Percentiles rank a stretch among this genome's conserved stretches.
phyloP scores from a whole-genome alignment of 2,888 invertebrate species.

The Drosophila mettleri region DNA sequence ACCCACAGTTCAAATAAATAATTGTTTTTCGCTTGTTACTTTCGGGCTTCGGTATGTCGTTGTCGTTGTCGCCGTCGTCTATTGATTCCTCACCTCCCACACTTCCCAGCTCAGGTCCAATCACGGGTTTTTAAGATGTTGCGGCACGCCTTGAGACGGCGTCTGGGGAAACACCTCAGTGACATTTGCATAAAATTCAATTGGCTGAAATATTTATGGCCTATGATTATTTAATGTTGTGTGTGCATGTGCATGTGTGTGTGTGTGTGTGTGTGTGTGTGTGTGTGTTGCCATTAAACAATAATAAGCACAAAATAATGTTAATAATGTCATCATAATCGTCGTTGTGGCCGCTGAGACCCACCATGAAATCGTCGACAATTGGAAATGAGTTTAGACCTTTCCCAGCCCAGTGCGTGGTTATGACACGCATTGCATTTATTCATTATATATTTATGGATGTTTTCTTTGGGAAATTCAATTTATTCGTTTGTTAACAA shows the following conservation, averaged over 20 bases:
- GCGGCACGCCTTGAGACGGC: slow-evolving; percentile 43
- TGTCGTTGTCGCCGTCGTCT: slow-evolving; percentile 7
- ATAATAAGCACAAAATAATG: slow-evolving; percentile 77
- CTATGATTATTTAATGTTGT: slow-evolving; percentile 47
- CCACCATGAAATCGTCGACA: slow-evolving; percentile 49
- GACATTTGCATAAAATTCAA: slow-evolving; percentile 76
- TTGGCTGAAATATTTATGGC: slow-evolving; percentile 51
- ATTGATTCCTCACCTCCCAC: slow-evolving; percentile 12
- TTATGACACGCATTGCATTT: slow-evolving; percentile 48
- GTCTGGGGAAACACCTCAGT: slow-evolving; percentile 56
- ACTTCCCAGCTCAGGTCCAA: slow-evolving; percentile 10
- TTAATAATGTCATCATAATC: slow-evolving; percentile 74
- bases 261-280: not conserved
- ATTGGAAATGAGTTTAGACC: slow-evolving; percentile 11
- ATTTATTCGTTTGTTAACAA: slow-evolving; percentile 54
- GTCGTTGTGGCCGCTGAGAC: slow-evolving; percentile 26
- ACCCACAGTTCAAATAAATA: slow-evolving; percentile 73
- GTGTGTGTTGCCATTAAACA: slow-evolving; percentile 52
- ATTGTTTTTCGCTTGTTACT: slow-evolving; percentile 49
- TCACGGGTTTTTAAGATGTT: slow-evolving; percentile 4
- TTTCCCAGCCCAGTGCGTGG: slow-evolving; percentile 14
- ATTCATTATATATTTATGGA: slow-evolving; percentile 73
- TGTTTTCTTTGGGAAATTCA: slow-evolving; percentile 58
- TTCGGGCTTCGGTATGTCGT: slow-evolving; percentile 12
- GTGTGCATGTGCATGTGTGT: slow-evolving; percentile 9